A percentile compares a stretch with the other conserved stretches of the same genome.
Conservation (phyloP, 2,888 invertebrate species). For the Agrilus cyanescens region DNA sequence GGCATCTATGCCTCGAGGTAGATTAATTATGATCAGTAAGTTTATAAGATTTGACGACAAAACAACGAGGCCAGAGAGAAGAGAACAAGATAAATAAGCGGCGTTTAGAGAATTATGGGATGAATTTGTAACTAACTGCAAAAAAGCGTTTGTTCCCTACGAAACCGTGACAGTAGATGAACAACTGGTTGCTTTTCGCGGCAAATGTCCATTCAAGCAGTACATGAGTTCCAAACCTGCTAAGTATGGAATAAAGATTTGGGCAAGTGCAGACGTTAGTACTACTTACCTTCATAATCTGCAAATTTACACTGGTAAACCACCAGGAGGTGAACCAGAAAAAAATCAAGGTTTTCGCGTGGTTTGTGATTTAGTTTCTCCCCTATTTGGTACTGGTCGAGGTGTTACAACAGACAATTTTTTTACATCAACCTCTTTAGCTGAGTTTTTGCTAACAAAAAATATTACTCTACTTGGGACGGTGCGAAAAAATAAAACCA, state of each 20-base stretch:
- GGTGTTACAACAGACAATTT: conserved; percentile 17
- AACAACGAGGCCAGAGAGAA: not conserved
- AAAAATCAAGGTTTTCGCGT: conserved; percentile 20
- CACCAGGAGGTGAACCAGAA: conserved; percentile 14
- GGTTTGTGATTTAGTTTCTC: conserved; percentile 18
- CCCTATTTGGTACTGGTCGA: conserved; percentile 18
- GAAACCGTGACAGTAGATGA: conserved; percentile 5
- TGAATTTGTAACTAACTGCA: not conserved
- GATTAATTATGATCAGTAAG: conserved; percentile 2
- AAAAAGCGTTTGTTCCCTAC: not conserved
- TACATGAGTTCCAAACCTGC: conserved; percentile 9
- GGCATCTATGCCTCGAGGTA: conserved; percentile 4
- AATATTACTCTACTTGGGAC: conserved; percentile 17
- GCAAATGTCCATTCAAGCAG: conserved; percentile 8
- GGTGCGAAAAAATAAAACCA: conserved; percentile 15
- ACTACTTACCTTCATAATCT: conserved; percentile 6
- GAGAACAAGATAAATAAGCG: conserved; percentile 3
- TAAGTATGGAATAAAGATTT: conserved; percentile 8
- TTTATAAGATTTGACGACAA: conserved; percentile 6
- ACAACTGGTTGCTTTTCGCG: conserved; percentile 6
- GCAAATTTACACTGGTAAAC: conserved; percentile 15
- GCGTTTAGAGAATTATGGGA: conserved; percentile 1
- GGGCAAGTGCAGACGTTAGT: conserved; percentile 3
- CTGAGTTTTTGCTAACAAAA: conserved; percentile 14
- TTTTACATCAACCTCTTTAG: conserved; percentile 15